Evolutionary conservation across 2,113 vertebrate species (phyloP).

Genomic region (Asarcornis scutulata): DNA sequence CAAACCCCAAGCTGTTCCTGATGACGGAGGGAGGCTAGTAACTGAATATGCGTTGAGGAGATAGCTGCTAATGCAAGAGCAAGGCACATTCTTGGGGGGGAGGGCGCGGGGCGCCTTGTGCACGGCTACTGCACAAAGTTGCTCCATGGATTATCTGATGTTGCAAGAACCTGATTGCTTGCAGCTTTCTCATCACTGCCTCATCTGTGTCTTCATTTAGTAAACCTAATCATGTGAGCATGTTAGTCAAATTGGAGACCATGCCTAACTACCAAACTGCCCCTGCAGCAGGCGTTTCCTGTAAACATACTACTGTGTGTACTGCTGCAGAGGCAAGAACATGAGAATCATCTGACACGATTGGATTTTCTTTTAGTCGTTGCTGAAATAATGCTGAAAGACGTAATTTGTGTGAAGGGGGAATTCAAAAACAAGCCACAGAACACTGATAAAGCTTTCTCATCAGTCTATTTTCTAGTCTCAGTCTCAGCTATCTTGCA

Average conservation of each 20-base stretch:
- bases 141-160: not conserved
- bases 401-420: not conserved
- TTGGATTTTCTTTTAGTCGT: constrained; percentile 52
- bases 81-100: constrained; percentile 36
- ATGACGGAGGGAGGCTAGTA: constrained; percentile 18
- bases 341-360: constrained; percentile 21
- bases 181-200: constrained; percentile 8
- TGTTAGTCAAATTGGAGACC: constrained; percentile 12
- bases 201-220: constrained; percentile 19
- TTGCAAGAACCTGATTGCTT: constrained; percentile 31
- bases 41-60: constrained; percentile 47
- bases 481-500: not conserved
- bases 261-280: constrained; percentile 22
- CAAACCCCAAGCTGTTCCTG: not conserved
- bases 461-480: not conserved
- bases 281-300: constrained; percentile 67
- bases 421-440: not conserved
- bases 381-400: constrained; percentile 20
- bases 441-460: not conserved
- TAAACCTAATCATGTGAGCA: constrained; percentile 14
- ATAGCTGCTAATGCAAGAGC: constrained; percentile 20
- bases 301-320: constrained; percentile 19
- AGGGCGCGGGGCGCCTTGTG: constrained; percentile 25
- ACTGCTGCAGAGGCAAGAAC: constrained; percentile 14
- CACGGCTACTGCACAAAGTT: constrained; percentile 18